These are phyloP conservation scores for Caradrina kadenii DNA, from an alignment of 2,888 invertebrate genomes.

Conservation along the genomic window DNA sequence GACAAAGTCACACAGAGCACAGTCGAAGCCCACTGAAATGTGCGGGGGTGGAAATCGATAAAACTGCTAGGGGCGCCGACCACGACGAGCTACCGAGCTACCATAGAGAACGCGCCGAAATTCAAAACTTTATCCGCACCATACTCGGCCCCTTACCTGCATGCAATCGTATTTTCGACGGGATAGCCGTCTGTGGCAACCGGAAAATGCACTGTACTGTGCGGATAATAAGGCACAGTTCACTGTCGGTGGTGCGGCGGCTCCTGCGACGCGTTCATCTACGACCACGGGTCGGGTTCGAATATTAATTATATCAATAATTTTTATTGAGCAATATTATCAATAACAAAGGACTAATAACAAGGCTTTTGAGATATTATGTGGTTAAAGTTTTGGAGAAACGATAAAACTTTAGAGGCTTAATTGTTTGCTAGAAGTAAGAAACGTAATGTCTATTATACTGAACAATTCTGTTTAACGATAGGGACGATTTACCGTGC, in stretches of 20 bases:
- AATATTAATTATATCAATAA: slow-evolving; percentile 4
- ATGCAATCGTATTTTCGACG: slow-evolving; percentile 26
- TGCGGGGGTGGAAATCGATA: slow-evolving; percentile 64
- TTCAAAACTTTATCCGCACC: not conserved
- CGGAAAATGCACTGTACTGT: slow-evolving; percentile 22
- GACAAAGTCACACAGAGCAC: slow-evolving; percentile 13
- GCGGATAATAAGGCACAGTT: slow-evolving; percentile 32
- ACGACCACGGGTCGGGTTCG: not conserved
- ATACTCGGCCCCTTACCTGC: not conserved
- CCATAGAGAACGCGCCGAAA: slow-evolving; percentile 43
- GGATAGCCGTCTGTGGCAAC: slow-evolving; percentile 1
- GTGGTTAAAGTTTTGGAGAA: not conserved
- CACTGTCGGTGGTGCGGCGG: not conserved
- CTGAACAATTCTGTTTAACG: not conserved
- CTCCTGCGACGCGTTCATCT: slow-evolving; percentile 41
- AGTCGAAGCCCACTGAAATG: slow-evolving; percentile 28
- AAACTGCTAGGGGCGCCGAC: slow-evolving; percentile 41
- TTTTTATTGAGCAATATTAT: not conserved
- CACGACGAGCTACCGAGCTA: slow-evolving; percentile 13
- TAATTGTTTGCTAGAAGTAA: slow-evolving; percentile 3
- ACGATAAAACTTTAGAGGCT: not conserved
- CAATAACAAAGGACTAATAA: not conserved
- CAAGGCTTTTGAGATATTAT: not conserved
- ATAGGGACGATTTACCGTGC: too few relatives aligned
- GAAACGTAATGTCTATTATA: too few relatives aligned